A percentile compares a stretch with the other conserved stretches of the same genome.
phyloP scores from a whole-genome alignment of 1,140 invertebrate species.

The Sesamia nonagrioides region DNA sequence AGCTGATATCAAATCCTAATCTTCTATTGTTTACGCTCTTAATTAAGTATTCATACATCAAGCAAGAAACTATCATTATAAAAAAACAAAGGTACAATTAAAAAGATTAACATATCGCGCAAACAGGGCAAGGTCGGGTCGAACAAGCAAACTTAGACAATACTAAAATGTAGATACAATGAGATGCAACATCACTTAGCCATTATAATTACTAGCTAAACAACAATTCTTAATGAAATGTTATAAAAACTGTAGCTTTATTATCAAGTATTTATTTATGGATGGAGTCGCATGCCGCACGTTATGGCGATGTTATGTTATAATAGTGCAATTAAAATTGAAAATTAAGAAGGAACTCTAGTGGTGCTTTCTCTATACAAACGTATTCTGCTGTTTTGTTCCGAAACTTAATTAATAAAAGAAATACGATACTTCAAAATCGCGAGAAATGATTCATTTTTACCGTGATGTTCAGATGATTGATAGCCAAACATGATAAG shows the following conservation, averaged over 20 bases:
- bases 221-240: neutral
- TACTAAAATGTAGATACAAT: neutral
- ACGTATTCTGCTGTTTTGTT: too few species aligned
- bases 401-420: too few species aligned
- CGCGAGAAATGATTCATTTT: too few species aligned
- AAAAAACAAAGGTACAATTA: neutral
- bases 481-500: too few species aligned
- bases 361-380: too few species aligned
- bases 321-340: too few species aligned
- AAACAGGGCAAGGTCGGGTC: neutral
- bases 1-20: neutral
- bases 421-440: too few species aligned
- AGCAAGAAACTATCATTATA: neutral
- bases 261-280: neutral
- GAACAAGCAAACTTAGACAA: constrained; percentile 1
- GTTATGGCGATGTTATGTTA: neutral
- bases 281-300: neutral
- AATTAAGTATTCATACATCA: neutral
- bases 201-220: neutral
- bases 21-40: neutral
- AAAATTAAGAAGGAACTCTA: too few species aligned
- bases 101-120: neutral
- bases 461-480: too few species aligned
- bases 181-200: neutral
- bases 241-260: neutral